Evolutionary conservation across 2,888 invertebrate genomes (phyloP), one percentile per base, ranked within the genome.

Genomic region (Dermolepida albohirtum): DNA sequence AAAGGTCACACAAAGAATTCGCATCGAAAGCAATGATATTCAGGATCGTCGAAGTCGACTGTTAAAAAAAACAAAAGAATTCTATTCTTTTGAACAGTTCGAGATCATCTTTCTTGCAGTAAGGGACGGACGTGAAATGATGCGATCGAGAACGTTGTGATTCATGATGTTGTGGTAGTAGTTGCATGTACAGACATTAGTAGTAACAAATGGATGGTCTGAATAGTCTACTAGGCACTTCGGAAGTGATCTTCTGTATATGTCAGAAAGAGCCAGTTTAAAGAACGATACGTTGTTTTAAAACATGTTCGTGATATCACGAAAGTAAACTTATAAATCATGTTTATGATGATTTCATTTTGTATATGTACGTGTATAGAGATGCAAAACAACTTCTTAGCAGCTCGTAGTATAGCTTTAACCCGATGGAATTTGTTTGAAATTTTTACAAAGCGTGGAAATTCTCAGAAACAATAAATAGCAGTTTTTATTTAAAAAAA

Each of bases 331-430:
- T 74, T 72, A 78, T 78, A 78, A 78, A 79, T 80, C 80, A 79
- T 79, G 79, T 79, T 80, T 78, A 77, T 79, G 79, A 79, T 79
- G 79, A 80, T 79, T 80, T 79, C 79, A 79, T 80, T 80, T 78
- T 62, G 34, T 10, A 5, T 34, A 34, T 12, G 47, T 47, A 47
- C 47, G 40, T 16, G 34, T 34, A 34, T 10, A 34, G 34, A 34
- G 10, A 34, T 34, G 34, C 34, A 34, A 34, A 34, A 34, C 34
- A 34, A 34, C 10, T 10, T 6, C 34, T 34, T 34, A 34, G 34
- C 34, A 10, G 10, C 34, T 2, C 6, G 10, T 34, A 1, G 6
- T 34, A 34, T 5, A 34, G 6, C 4, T 5, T 34, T 6, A 34
- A 34, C 34, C 34, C 6, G 2, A 7, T 34, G 34, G 22, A 2